Percentiles rank a stretch among this genome's conserved stretches.
phyloP scores from a whole-genome alignment of 2,113 vertebrate genomes.

The Henicopernis longicauda region DNA sequence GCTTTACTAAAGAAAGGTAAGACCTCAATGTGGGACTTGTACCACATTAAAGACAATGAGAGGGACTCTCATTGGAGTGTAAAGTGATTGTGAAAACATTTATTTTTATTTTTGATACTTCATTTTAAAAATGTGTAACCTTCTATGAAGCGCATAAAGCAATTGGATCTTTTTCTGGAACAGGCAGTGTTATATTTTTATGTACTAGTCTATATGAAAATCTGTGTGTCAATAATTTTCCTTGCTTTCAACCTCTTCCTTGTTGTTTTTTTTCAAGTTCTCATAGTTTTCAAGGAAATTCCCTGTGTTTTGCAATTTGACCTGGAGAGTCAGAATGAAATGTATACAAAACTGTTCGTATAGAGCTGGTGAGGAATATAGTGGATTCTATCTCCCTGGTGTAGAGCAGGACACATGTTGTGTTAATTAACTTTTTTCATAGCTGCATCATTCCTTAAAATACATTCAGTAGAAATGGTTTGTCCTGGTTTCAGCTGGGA shows the following conservation, averaged over 20 bases:
- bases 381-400: not conserved
- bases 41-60: not conserved
- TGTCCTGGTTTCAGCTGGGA: too few species aligned
- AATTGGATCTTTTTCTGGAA: not conserved
- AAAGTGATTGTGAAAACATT: not conserved
- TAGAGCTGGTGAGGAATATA: not conserved
- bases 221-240: not conserved
- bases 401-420: not conserved
- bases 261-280: not conserved
- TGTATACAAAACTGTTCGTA: not conserved
- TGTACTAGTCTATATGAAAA: not conserved
- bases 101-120: not conserved
- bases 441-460: not conserved
- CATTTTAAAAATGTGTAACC: not conserved
- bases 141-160: not conserved
- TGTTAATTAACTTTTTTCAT: not conserved
- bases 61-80: not conserved
- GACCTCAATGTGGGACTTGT: not conserved
- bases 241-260: not conserved
- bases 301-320: not conserved
- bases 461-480: not conserved
- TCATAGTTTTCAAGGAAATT: not conserved
- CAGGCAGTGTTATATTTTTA: not conserved
- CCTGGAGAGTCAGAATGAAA: not conserved
- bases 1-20: not conserved